Conservation (phyloP, 1,140 invertebrate species). For the Pogonomyrmex barbatus region DNA sequence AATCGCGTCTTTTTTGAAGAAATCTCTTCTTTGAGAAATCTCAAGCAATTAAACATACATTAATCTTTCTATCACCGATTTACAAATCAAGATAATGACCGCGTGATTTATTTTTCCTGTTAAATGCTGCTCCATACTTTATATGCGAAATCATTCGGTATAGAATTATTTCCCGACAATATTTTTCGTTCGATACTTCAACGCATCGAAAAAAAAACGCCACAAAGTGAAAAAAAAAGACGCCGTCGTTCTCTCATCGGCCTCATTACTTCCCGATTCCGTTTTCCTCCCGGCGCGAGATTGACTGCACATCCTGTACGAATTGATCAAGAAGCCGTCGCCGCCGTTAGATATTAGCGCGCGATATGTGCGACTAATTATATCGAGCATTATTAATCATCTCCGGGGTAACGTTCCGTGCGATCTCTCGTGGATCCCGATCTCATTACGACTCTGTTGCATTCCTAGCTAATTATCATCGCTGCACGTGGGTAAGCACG, state of each 20-base stretch:
- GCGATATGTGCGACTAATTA: slow-evolving; percentile 49
- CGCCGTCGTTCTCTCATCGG: background rate
- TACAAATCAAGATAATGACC: background rate
- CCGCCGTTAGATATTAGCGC: slow-evolving; percentile 34
- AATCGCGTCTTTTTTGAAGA: background rate
- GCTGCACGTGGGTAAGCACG: slow-evolving; percentile 49
- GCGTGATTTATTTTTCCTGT: background rate
- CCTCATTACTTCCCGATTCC: background rate
- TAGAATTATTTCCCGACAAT: background rate
- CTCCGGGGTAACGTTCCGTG: slow-evolving; percentile 1
- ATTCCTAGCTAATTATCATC: slow-evolving; percentile 48
- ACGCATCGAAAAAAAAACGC: background rate
- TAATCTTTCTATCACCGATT: background rate
- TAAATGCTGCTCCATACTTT: background rate
- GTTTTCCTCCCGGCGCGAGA: background rate
- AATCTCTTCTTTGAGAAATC: background rate
- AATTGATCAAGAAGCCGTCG: slow-evolving; percentile 24
- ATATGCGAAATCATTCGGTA: background rate
- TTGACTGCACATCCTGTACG: background rate
- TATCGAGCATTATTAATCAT: slow-evolving; percentile 57
- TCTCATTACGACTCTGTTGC: slow-evolving; percentile 45
- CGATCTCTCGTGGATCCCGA: slow-evolving; percentile 13
- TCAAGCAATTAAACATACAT: background rate
- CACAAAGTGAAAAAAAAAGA: background rate
- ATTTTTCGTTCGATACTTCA: background rate